Evolutionary conservation across 1,140 invertebrate genomes (phyloP).

Genomic region (Steinernema khuongi): DNA sequence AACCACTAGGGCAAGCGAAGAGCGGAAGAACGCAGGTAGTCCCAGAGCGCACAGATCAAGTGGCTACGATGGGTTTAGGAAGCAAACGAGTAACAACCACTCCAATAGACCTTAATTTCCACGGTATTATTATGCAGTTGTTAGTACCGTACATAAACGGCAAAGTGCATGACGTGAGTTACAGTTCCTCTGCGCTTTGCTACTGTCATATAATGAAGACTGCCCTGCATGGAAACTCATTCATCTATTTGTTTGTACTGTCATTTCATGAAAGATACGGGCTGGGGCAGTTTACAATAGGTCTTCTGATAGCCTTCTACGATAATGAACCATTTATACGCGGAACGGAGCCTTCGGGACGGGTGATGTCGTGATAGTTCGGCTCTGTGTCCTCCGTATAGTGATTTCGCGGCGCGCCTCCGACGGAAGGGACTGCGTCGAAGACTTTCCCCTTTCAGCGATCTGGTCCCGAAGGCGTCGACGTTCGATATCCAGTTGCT

Average conservation of each 20-base stretch:
- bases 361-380: background rate
- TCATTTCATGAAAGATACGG: background rate
- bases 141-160: no score
- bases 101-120: no score
- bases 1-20: background rate
- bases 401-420: background rate
- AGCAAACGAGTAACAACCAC: background rate
- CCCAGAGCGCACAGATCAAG: background rate
- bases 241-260: no score
- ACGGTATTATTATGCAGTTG: no score
- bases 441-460: background rate
- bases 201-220: no score
- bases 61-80: background rate
- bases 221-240: no score
- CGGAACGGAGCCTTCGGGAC: background rate
- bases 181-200: no score
- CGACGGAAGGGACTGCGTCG: background rate
- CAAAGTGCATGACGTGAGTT: no score
- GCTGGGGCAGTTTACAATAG: background rate
- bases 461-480: constrained; percentile 24
- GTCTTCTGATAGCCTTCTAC: background rate
- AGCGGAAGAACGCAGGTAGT: background rate
- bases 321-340: background rate
- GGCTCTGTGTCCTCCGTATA: background rate
- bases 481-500: constrained; percentile 30